Conservation (phyloP, 2,113 vertebrate genomes). For the Falcunculus frontatus region DNA sequence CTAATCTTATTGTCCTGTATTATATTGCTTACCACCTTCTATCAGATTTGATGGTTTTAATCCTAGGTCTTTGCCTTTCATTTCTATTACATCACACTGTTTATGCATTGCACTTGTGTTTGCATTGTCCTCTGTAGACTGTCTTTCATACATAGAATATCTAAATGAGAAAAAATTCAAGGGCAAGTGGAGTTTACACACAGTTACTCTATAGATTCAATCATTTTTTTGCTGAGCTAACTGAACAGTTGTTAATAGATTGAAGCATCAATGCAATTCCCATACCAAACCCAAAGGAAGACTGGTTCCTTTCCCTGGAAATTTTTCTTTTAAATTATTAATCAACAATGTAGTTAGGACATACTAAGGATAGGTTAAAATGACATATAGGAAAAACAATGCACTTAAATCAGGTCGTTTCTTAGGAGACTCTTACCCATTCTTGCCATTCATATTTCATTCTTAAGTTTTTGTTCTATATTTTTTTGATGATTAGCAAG, state of each 20-base stretch:
- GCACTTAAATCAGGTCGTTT: not conserved
- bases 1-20: not conserved
- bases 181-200: not conserved
- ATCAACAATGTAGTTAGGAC: not conserved
- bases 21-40: not conserved
- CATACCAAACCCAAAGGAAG: not conserved
- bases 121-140: not conserved
- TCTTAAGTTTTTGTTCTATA: not conserved
- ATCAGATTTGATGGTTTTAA: not conserved
- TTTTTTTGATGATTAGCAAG: not conserved
- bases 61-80: not conserved
- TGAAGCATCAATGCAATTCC: not conserved
- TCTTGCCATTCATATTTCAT: not conserved
- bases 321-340: not conserved
- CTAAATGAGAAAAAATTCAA: constrained; percentile 27
- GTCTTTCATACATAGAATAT: not conserved
- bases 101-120: not conserved
- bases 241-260: not conserved
- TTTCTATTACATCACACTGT: not conserved
- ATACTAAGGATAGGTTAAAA: not conserved
- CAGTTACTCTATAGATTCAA: not conserved
- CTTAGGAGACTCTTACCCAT: not conserved
- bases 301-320: not conserved
- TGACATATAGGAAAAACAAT: not conserved
- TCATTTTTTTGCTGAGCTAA: not conserved